Evolutionary conservation across 2,888 invertebrate species (phyloP), one percentile per base, ranked within the genome.

Genomic region (Ganaspis brasiliensis): DNA sequence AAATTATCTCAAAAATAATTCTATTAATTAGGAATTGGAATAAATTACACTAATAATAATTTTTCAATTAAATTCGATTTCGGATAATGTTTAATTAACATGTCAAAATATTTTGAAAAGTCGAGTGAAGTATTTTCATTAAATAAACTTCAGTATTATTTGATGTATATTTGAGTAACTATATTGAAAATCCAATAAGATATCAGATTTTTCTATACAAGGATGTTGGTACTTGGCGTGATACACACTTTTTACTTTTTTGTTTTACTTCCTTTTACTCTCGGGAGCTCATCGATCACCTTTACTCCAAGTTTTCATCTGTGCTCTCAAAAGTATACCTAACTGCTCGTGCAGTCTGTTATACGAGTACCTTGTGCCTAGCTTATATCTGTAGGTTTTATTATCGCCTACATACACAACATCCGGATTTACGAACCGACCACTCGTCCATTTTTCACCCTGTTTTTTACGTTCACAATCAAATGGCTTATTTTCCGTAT

Each of bases 231-330:
- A 14, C n/a, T 12, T 49, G 26, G 19, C 52, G 72, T 75, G 63
- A 35, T 35, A 37, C 16, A 37, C 21, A 21, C n/a, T n/a, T 21
- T 73, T 56, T 19, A 57, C 16, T 57, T n/a, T 21, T 56, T 57
- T 56, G 35, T 35, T 72, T 40, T 10, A 72, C 31, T 72, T 35
- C n/a, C 19, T 2, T 52, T 52, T 52, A 52, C 73, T 55, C 67
- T 61, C 72, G 74, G 70, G 2, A 52, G 59, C 78, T 74, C 76
- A 74, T 61, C 59, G 72, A 70, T 59, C 21, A 70, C 26, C 52
- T 73, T 75, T 55, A 35, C 35, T 49, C 37, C 10, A 19, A 45
- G 67, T 45, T 67, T 45, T 67, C 67, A 67, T 45, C 67, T 40
- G 45, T 45, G n/a, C 67, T 67, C 67, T 67, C 45, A 40, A 63